Percentiles rank a stretch among this genome's conserved stretches.
phyloP scores from a whole-genome alignment of 2,888 invertebrate species.

The Boloria selene region DNA sequence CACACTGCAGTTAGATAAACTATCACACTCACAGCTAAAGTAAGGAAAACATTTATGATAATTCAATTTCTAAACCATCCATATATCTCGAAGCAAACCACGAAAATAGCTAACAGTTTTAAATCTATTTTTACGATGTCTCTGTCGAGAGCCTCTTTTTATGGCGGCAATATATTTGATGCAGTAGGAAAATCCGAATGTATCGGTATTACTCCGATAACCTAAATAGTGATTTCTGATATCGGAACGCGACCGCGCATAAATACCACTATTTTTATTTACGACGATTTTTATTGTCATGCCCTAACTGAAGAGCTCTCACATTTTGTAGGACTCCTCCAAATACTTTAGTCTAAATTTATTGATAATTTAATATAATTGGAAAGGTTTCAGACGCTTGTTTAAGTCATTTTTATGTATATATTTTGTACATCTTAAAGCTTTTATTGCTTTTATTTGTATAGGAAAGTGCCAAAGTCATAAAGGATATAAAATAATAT shows the following conservation, averaged over 20 bases:
- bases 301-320: slow-evolving; percentile 28
- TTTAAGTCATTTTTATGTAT: background rate
- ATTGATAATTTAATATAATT: slow-evolving; percentile 6
- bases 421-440: background rate
- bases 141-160: slow-evolving; percentile 67
- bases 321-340: slow-evolving; percentile 26
- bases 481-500: no score
- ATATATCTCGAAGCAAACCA: background rate
- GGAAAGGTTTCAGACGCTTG: no score
- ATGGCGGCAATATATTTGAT: slow-evolving; percentile 71
- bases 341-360: slow-evolving; percentile 5
- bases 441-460: no score
- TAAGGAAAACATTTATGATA: slow-evolving; percentile 1
- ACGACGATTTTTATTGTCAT: slow-evolving; percentile 42
- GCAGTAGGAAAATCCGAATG: slow-evolving; percentile 67
- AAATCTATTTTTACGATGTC: slow-evolving; percentile 75
- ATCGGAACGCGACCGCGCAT: slow-evolving; percentile 59
- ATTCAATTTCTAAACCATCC: background rate
- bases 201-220: slow-evolving; percentile 66
- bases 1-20: no score
- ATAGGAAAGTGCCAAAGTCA: no score
- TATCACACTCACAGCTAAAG: background rate
- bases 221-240: slow-evolving; percentile 62
- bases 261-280: slow-evolving; percentile 47
- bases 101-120: slow-evolving; percentile 43